Conservation (phyloP, 2,888 invertebrate species). For the Lingula anatina region DNA sequence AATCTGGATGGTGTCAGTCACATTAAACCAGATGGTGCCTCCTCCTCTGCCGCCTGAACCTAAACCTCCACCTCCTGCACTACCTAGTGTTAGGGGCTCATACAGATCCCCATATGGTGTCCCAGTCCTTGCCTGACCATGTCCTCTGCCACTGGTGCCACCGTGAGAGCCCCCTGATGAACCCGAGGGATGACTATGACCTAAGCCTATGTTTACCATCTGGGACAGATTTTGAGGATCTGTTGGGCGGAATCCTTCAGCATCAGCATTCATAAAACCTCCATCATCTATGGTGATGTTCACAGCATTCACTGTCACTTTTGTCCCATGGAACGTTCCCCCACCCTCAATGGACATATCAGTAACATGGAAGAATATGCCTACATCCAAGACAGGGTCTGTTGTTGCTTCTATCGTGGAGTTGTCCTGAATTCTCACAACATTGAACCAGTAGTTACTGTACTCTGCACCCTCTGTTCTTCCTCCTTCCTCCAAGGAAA, state of each 20-base stretch:
- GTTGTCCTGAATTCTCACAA: conserved; percentile 28
- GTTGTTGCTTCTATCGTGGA: conserved; percentile 21
- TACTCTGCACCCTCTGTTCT: conserved; percentile 10
- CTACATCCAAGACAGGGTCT: conserved; percentile 20
- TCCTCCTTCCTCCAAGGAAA: conserved; percentile 22
- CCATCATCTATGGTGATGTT: conserved; percentile 31
- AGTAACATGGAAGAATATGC: conserved; percentile 15
- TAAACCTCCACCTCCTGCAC: conserved; percentile 26
- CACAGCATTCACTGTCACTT: conserved; percentile 17
- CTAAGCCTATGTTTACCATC: conserved; percentile 19
- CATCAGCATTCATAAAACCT: conserved; percentile 22
- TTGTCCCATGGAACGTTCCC: conserved; percentile 22
- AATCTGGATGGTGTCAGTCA: conserved; percentile 19
- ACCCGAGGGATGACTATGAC: conserved; percentile 16
- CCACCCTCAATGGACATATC: conserved; percentile 29
- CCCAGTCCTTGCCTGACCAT: conserved; percentile 20
- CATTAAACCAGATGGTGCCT: conserved; percentile 20
- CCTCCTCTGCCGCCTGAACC: conserved; percentile 24
- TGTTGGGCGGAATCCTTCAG: conserved; percentile 19
- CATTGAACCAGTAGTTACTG: conserved; percentile 16
- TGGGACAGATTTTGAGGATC: conserved; percentile 10
- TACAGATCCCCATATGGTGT: conserved; percentile 33
- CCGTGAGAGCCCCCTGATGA: conserved; percentile 34
- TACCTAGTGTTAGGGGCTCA: conserved; percentile 22
- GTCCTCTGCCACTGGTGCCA: conserved; percentile 28